Conservation (phyloP, 2,888 invertebrate species). For the Gerris lacustris region DNA sequence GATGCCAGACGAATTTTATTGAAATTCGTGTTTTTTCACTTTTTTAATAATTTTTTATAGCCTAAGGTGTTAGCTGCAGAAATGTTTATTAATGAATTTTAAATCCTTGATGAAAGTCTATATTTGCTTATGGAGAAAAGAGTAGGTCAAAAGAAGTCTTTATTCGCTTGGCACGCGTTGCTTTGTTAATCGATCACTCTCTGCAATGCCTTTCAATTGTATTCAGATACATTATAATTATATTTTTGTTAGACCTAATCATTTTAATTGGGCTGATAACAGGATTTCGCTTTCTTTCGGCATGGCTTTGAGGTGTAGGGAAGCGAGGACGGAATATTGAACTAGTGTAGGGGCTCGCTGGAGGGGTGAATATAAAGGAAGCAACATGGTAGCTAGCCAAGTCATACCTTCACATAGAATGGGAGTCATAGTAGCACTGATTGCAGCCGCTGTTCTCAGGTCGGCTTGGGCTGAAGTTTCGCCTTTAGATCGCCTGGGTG, state of each 20-base stretch:
- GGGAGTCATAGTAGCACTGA: too few relatives aligned
- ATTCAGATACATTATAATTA: neutral
- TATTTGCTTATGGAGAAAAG: too few relatives aligned
- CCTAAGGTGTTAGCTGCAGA: too few relatives aligned
- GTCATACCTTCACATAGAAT: neutral
- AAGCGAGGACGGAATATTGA: neutral
- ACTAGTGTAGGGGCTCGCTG: neutral
- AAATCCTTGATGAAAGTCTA: too few relatives aligned
- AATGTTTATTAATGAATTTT: too few relatives aligned
- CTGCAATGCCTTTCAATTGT: too few relatives aligned
- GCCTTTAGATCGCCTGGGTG: neutral
- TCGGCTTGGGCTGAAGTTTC: neutral
- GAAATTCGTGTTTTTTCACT: too few relatives aligned
- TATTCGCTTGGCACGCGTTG: too few relatives aligned
- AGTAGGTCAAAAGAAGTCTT: too few relatives aligned
- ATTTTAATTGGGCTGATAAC: constrained; percentile 1
- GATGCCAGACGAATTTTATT: too few relatives aligned
- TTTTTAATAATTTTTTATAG: too few relatives aligned
- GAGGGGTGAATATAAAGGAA: neutral
- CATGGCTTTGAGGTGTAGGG: neutral
- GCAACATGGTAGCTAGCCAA: neutral
- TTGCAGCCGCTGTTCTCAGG: neutral
- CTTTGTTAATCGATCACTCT: too few relatives aligned
- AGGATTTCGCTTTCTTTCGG: neutral
- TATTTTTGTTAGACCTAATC: neutral